A percentile compares a stretch with the other conserved stretches of the same genome.
These are phyloP conservation scores for Plutella xylostella DNA, from an alignment of 2,888 invertebrate genomes.

Conservation along the genomic window DNA sequence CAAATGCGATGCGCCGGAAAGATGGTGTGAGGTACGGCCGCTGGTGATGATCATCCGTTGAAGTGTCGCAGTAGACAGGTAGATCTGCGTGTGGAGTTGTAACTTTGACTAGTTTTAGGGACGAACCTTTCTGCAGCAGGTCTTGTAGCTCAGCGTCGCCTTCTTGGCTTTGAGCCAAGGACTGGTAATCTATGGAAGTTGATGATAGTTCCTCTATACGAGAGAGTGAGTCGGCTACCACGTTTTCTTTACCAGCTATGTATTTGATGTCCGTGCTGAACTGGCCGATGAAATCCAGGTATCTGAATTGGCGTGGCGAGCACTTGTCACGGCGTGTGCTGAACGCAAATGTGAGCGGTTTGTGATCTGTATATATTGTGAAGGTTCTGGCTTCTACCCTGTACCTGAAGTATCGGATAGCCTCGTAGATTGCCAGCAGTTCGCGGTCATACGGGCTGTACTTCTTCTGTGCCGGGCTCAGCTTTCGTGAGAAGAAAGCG, in stretches of 20 bases:
- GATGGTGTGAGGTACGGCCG: no score
- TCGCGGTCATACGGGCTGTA: conserved; percentile 23
- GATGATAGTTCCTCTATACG: conserved; percentile 16
- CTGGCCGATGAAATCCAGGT: conserved; percentile 18
- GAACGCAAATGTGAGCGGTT: conserved; percentile 1
- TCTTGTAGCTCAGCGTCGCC: background rate
- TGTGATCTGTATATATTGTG: conserved; percentile 9
- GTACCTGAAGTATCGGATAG: conserved; percentile 16
- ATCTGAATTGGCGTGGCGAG: conserved; percentile 19
- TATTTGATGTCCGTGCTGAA: conserved; percentile 17
- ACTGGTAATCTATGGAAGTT: conserved; percentile 12
- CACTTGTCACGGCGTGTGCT: conserved; percentile 3
- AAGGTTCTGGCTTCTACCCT: conserved; percentile 16
- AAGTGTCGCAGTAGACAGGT: background rate
- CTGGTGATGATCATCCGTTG: background rate
- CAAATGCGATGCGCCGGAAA: no score
- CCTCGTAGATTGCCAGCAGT: conserved; percentile 18
- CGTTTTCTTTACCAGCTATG: conserved; percentile 14
- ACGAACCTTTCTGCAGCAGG: background rate
- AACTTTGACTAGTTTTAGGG: background rate
- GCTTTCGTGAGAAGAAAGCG: conserved; percentile 28
- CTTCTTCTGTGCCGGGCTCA: conserved; percentile 25
- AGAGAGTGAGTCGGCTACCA: conserved; percentile 17
- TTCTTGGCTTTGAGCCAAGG: conserved; percentile 11
- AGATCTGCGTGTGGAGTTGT: background rate